Percentiles rank a stretch among this genome's conserved stretches.
phyloP scores from a whole-genome alignment of 30 jellyfish, hydroid and myxozoan species.

The Turritopsis dohrnii region DNA sequence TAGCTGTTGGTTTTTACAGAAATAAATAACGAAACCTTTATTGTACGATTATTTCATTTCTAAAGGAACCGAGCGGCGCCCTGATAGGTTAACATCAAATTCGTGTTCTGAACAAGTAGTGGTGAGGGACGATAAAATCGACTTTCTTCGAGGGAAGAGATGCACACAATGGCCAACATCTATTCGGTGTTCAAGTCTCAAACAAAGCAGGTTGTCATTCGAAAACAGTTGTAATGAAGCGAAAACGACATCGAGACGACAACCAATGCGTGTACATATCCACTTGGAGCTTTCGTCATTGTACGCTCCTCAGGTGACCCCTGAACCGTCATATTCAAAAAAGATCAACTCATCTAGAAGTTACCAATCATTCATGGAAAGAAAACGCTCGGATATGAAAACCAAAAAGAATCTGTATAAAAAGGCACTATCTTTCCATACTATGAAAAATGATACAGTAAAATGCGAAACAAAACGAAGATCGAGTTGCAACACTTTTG shows the following conservation, averaged over 20 bases:
- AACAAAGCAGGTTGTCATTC: not conserved
- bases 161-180: not conserved
- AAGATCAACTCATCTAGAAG: not conserved
- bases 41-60: not conserved
- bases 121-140: not conserved
- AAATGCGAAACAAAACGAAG: not conserved
- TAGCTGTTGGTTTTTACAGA: not conserved
- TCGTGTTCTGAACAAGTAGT: not conserved
- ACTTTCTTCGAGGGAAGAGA: not conserved
- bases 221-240: not conserved
- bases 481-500: not conserved
- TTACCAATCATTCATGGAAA: not conserved
- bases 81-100: not conserved
- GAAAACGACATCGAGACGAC: not conserved
- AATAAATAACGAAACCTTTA: not conserved
- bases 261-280: not conserved
- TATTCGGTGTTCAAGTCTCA: not conserved
- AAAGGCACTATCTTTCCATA: not conserved
- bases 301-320: not conserved
- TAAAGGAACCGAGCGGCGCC: not conserved
- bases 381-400: not conserved
- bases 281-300: not conserved
- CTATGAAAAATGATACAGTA: not conserved
- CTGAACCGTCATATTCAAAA: not conserved
- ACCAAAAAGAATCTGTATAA: not conserved